These are phyloP conservation scores for Diplolepis rosae DNA, from an alignment of 2,888 invertebrate species.

Conservation along the genomic window DNA sequence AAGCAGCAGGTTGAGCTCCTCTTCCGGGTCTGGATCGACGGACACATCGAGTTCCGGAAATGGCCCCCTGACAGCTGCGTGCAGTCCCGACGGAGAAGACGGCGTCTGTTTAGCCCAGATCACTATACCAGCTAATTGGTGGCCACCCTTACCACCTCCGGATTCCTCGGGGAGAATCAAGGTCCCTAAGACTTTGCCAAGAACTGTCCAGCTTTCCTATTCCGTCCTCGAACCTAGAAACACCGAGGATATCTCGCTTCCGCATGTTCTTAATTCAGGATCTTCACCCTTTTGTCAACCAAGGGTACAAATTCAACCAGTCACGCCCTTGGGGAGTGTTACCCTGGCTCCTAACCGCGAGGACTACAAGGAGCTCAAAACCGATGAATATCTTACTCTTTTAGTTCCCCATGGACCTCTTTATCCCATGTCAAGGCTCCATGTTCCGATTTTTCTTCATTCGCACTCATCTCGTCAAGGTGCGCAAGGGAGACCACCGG, in stretches of 20 bases:
- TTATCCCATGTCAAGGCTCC: constrained; percentile 91
- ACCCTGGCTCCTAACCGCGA: constrained; percentile 86
- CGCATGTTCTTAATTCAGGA: constrained; percentile 38
- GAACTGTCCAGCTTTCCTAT: constrained; percentile 87
- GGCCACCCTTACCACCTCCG: constrained; percentile 84
- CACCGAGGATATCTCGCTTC: constrained; percentile 47
- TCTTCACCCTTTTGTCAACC: constrained; percentile 78
- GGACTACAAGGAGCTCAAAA: constrained; percentile 88
- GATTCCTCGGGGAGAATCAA: constrained; percentile 74
- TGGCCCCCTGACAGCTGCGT: constrained; percentile 86
- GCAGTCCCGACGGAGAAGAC: constrained; percentile 93
- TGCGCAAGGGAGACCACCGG: constrained; percentile 54
- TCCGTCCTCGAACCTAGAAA: constrained; percentile 88
- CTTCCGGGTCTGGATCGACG: constrained; percentile 25
- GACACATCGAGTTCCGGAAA: constrained; percentile 36
- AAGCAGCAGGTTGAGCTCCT: constrained; percentile 47
- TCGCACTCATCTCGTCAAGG: constrained; percentile 71
- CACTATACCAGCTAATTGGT: constrained; percentile 93
- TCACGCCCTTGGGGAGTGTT: constrained; percentile 77
- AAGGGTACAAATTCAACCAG: constrained; percentile 80
- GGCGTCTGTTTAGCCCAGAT: constrained; percentile 92
- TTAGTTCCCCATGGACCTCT: constrained; percentile 91
- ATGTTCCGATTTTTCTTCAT: constrained; percentile 91
- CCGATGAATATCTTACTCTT: constrained; percentile 89
- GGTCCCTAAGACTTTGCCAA: constrained; percentile 79